Base-by-base conservation (phyloP, 2,797 vertebrate species). In the Cryptoblepharus egeriae region DNA sequence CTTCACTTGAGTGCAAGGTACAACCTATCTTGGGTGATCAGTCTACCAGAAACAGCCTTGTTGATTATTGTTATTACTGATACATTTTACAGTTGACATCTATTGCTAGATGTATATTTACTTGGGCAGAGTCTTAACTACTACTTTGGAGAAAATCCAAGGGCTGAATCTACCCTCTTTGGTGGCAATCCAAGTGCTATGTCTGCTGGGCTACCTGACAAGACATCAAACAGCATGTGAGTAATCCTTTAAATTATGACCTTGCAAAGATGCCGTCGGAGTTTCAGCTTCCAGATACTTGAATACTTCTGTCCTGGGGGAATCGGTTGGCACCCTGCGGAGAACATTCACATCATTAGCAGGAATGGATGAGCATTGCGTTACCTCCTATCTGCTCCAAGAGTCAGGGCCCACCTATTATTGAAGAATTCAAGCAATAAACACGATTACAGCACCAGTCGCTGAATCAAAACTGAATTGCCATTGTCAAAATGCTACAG, bases 221-320 rank as follows among this genome's bases (percentile, higher is more conserved):
- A 73, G 57, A 22, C 72, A 86, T 91, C 87, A 90, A 91, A 85
- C 45, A 81, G 28, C 9, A 84, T 88, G 87, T 88, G 88, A 18
- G 77, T 89, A 88, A 83, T 86, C 57, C 26, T 88, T 90, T 89
- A 90, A 92, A 91, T 90, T 91, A 70, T 71, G 84, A 81, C 35
- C 79, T 79, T 85, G 73, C 87, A 58, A 55, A 89, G 81, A 82
- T 84, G 6, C 60, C 71, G 85, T 61, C 82, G 76, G 72, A 80
- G 5, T 87, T 85, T 91, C 87, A 60, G 55, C 75, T 78, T n/a
- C 70, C 63, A 88, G 75, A 61, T 78, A 64, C 75, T 57, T 37
- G 37, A 81, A 82, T n/a, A 12, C 4, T 84, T 89, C 87, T 77
- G 58, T 89, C 71, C 22, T 82, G 73, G 37, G 37, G 63, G 37